Conservation (phyloP, 2,797 vertebrate genomes). For the Hoplostethus atlanticus region DNA sequence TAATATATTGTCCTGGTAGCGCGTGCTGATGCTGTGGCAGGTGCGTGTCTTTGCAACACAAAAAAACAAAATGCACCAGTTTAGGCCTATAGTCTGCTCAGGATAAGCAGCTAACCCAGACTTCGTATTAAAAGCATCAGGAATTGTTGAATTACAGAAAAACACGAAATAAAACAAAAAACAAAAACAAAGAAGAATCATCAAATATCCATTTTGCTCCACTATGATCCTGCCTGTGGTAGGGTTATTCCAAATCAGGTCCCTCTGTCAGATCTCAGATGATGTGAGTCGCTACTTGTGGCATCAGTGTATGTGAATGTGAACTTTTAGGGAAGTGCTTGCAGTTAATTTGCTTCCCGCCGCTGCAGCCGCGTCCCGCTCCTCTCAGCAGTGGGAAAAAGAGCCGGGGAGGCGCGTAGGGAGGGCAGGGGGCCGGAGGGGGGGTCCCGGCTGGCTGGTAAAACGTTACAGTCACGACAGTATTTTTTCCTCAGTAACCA, state of each 20-base stretch:
- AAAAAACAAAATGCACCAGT: slow-evolving; percentile 8
- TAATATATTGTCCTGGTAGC: neutral
- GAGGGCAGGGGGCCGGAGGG: slow-evolving; percentile 55
- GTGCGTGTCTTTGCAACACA: slow-evolving; percentile 5
- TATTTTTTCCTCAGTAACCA: too few species aligned
- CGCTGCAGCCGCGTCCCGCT: slow-evolving; percentile 84
- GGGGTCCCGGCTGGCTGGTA: neutral
- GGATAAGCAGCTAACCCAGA: neutral
- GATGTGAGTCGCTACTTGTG: slow-evolving; percentile 71
- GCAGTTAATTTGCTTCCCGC: slow-evolving; percentile 83
- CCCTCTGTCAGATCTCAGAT: slow-evolving; percentile 57
- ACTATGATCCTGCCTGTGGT: slow-evolving; percentile 37
- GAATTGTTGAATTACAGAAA: neutral
- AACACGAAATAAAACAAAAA: neutral
- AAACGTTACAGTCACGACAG: too few species aligned
- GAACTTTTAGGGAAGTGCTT: slow-evolving; percentile 76
- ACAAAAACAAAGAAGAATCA: slow-evolving; percentile 8
- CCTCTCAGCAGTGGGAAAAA: slow-evolving; percentile 82
- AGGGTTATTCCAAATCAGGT: slow-evolving; percentile 58
- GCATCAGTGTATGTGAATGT: slow-evolving; percentile 72
- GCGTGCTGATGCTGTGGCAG: slow-evolving; percentile 17
- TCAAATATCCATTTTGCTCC: slow-evolving; percentile 51
- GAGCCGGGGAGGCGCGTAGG: slow-evolving; percentile 82
- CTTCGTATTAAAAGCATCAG: neutral
- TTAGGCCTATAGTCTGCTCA: slow-evolving; percentile 26